Conservation (phyloP, 2,888 invertebrate genomes). For the Hydroisotoma schaefferi region DNA sequence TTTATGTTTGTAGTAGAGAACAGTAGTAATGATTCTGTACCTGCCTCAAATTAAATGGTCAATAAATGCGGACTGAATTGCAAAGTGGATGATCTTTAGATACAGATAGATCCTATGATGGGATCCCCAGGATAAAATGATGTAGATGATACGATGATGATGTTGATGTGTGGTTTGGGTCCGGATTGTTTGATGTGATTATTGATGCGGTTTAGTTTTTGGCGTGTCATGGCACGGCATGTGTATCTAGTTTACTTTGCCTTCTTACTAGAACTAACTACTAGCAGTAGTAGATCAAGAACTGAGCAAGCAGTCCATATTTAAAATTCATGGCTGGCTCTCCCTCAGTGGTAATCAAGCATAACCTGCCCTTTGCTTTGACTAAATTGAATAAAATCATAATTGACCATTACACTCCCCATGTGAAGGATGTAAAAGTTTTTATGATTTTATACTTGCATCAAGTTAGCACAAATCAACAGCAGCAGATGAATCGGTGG, state of each 20-base stretch:
- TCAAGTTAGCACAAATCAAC: too few species aligned
- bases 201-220: constrained; percentile 13
- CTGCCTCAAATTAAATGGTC: constrained; percentile 12
- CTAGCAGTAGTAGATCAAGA: too few species aligned
- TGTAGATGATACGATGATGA: constrained; percentile 1
- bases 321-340: constrained; percentile 8
- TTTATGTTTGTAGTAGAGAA: too few species aligned
- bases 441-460: too few species aligned
- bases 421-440: constrained; percentile 1
- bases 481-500: too few species aligned
- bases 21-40: not conserved
- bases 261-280: too few species aligned
- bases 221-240: not conserved
- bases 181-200: constrained; percentile 7
- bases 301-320: too few species aligned
- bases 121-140: not conserved
- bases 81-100: not conserved
- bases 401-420: constrained; percentile 10
- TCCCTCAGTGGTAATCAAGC: constrained; percentile 12
- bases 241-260: constrained; percentile 1
- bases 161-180: constrained; percentile 8
- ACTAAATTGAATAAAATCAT: constrained; percentile 10
- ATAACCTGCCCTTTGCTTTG: constrained; percentile 6
- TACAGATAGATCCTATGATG: not conserved
- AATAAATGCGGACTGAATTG: constrained; percentile 8